Evolutionary conservation across 1,140 invertebrate species (phyloP).

Genomic region (Zeugodacus cucurbitae): DNA sequence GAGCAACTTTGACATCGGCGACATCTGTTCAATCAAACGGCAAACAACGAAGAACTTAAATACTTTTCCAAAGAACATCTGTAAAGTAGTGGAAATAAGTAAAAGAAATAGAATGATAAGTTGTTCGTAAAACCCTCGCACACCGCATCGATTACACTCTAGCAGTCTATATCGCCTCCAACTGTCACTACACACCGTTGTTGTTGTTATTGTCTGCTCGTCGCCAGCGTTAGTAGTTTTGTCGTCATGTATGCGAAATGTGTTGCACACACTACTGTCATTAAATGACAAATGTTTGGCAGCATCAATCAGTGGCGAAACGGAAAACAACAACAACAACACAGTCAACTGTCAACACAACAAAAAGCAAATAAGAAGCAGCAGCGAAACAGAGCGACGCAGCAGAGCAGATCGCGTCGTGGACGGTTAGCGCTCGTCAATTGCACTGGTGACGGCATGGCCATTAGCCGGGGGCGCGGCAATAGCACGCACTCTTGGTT

Average conservation of each 20-base stretch:
- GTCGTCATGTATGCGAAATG: slow-evolving; percentile 61
- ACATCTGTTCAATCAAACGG: background rate
- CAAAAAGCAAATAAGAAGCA: slow-evolving; percentile 46
- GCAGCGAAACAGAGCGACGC: background rate
- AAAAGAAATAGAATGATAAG: background rate
- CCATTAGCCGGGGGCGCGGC: slow-evolving; percentile 46
- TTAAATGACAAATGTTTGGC: slow-evolving; percentile 66
- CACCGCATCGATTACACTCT: background rate
- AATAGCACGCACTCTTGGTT: slow-evolving; percentile 49
- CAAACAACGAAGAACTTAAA: background rate
- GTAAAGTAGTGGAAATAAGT: background rate
- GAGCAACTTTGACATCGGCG: background rate
- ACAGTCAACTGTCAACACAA: slow-evolving; percentile 44
- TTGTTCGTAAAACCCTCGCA: background rate
- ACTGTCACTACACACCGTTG: background rate
- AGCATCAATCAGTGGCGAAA: slow-evolving; percentile 59
- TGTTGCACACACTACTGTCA: slow-evolving; percentile 66
- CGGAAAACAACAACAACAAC: slow-evolving; percentile 39
- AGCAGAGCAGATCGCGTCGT: background rate
- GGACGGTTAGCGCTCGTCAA: background rate
- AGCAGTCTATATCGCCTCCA: background rate
- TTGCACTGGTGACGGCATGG: slow-evolving; percentile 46
- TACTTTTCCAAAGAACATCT: background rate
- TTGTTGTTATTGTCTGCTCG: background rate
- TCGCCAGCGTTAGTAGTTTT: background rate